Base-by-base conservation (phyloP, 2,888 invertebrate species). In the Sabellastarte sp. region DNA sequence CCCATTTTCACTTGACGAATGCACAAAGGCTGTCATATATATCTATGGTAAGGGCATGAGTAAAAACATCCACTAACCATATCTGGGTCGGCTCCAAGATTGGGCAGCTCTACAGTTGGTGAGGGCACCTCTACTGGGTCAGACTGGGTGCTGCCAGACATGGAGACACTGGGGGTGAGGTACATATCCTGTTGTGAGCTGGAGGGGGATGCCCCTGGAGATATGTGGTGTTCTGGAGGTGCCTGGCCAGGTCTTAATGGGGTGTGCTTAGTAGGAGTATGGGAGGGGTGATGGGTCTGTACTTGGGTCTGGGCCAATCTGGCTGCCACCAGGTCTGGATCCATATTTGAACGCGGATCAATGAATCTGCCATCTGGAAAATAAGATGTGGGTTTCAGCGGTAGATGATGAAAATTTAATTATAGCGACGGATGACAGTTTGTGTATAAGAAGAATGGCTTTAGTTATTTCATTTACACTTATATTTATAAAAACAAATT, bases 111-210 rank as follows among this genome's bases (percentile, higher is more conserved):
- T 41, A 41, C 20, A 20, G 20, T 41, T 10, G 10, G 41, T 15
- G 10, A 15, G 41, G 10, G 10, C n/a, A n/a, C n/a, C n/a, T n/a
- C n/a, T n/a, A n/a, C n/a, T 20, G 10, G 41, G 41, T 41, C 20
- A 10, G 41, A 41, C 20, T 41, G 10, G 41, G 41, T 15, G 20
- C 80, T 81, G 63, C 76, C 31, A 71, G 80, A 52, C 75, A 79
- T 64, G 3, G 80, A 80, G 60, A 77, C 71, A 60, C 78, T 77
- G 30, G 79, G 77, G n/a, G 79, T 78, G 61, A 76, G 74, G 65
- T 74, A 77, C 55, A 72, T 52, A 51, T 80, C 81, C 26, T 77
- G 79, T 63, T 78, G 80, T 50, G 80, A 80, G 26, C 80, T 80
- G 52, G 78, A 76, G 28, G 78, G 79, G 24, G 82, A 81, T 50